These are phyloP conservation scores for Nyctalus aviator DNA, from an alignment of 2,797 vertebrate species.

Conservation along the genomic window DNA sequence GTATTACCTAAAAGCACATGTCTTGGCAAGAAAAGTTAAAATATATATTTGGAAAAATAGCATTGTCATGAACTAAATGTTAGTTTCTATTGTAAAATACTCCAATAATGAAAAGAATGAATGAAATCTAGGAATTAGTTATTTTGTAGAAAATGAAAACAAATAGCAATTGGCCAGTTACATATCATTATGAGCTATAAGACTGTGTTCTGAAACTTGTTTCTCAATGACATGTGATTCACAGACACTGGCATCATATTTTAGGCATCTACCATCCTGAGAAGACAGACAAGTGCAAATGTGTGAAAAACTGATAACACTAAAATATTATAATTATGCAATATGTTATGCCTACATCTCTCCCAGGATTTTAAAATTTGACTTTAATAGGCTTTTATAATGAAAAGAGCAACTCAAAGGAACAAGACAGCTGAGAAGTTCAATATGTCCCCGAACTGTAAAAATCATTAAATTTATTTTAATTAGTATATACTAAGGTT, in stretches of 20 bases:
- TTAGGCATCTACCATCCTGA: background rate
- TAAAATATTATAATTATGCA: background rate
- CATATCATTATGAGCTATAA: background rate
- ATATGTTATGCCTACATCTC: background rate
- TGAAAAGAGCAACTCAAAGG: conserved; percentile 78
- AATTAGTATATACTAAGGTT: conserved; percentile 60
- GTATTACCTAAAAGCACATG: conserved; percentile 7
- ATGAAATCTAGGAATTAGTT: conserved; percentile 45
- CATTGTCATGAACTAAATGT: background rate
- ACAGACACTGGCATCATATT: background rate
- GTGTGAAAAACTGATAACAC: background rate
- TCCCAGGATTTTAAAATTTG: conserved; percentile 73
- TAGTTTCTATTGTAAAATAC: background rate
- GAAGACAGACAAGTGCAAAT: background rate
- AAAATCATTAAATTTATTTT: conserved; percentile 70
- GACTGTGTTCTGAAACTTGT: background rate
- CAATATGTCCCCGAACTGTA: conserved; percentile 60
- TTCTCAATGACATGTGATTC: conserved; percentile 19
- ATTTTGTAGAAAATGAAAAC: conserved; percentile 56
- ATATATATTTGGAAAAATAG: background rate
- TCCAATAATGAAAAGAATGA: background rate
- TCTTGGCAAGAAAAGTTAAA: conserved; percentile 47
- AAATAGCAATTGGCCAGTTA: background rate
- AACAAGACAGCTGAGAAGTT: conserved; percentile 68
- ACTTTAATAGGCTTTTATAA: conserved; percentile 79